Conservation (phyloP, 2,113 vertebrate genomes). For the Caranx ignobilis region DNA sequence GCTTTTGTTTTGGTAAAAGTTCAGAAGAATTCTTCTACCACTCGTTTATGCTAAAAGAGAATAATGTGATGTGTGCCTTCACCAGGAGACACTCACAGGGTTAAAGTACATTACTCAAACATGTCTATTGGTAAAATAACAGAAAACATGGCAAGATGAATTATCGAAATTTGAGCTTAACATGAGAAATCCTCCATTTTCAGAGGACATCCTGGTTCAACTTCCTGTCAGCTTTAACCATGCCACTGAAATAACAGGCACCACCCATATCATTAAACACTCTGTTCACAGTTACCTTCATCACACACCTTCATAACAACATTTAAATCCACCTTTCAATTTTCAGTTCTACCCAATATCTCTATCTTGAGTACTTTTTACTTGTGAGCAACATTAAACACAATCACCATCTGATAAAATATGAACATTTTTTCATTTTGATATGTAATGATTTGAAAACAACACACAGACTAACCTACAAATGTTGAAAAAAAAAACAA, state of each 20-base stretch:
- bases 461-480: not conserved
- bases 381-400: not conserved
- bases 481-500: not conserved
- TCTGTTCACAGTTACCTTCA: no score
- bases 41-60: not conserved
- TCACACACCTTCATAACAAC: not conserved
- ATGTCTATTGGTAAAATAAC: not conserved
- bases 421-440: not conserved
- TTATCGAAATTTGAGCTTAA: not conserved
- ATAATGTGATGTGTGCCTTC: not conserved
- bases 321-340: not conserved
- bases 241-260: no score
- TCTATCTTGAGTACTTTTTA: no score
- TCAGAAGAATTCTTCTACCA: not conserved
- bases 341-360: not conserved
- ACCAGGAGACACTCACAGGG: no score
- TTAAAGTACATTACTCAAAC: not conserved
- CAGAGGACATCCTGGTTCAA: no score
- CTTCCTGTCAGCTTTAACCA: no score
- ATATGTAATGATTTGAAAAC: constrained; percentile 16
- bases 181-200: no score
- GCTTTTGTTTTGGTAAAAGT: not conserved
- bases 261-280: no score
- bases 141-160: not conserved
- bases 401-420: not conserved